A percentile compares a stretch with the other conserved stretches of the same genome.
These are phyloP conservation scores for Rostratula benghalensis DNA, from an alignment of 2,113 vertebrate genomes.

Conservation along the genomic window DNA sequence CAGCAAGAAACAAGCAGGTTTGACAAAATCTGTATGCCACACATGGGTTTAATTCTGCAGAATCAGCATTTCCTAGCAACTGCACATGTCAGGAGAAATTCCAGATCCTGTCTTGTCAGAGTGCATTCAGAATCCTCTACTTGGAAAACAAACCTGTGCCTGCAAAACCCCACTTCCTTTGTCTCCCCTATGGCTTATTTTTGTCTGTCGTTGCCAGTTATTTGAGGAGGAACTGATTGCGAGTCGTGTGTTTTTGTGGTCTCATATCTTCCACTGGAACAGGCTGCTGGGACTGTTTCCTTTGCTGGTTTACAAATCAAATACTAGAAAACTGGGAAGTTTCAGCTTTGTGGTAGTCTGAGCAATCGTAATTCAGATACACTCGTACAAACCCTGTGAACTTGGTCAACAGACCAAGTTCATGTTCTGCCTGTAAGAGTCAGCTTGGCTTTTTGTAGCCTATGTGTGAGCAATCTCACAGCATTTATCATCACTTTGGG, in stretches of 20 bases:
- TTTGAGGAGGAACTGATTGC: neutral
- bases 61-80: slow-evolving; percentile 20
- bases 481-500: neutral
- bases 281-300: neutral
- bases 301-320: neutral
- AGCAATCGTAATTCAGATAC: neutral
- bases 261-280: neutral
- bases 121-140: neutral
- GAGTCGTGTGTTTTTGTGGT: neutral
- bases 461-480: neutral
- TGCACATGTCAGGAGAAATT: slow-evolving; percentile 35
- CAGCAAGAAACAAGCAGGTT: slow-evolving; percentile 1
- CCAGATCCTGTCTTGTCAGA: neutral
- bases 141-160: neutral
- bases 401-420: neutral
- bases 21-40: slow-evolving; percentile 5
- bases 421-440: neutral
- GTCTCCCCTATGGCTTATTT: neutral
- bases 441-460: neutral
- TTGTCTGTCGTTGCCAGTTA: neutral
- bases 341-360: neutral
- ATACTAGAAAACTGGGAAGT: neutral
- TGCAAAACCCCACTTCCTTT: neutral
- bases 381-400: neutral
- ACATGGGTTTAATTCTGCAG: slow-evolving; percentile 14